Percentiles rank a stretch among this genome's conserved stretches.
These are phyloP conservation scores for Dusona sp. DNA, from an alignment of 2,888 invertebrate genomes.

Conservation along the genomic window DNA sequence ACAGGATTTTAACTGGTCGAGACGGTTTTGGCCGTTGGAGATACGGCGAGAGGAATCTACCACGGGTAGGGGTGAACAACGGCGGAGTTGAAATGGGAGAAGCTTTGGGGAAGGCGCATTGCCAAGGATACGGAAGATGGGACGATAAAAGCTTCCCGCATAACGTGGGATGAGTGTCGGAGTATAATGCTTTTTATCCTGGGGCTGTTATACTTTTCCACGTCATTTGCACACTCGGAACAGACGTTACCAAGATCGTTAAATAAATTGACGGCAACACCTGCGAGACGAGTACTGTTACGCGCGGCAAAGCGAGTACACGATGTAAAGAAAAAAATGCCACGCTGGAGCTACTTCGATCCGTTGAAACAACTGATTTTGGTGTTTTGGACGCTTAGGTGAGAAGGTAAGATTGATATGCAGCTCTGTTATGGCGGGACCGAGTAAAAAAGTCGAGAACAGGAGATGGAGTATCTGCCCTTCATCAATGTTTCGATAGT, in stretches of 20 bases:
- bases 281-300: constrained; percentile 11
- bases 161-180: constrained; percentile 68
- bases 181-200: constrained; percentile 66
- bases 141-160: constrained; percentile 68
- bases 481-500: not conserved
- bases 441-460: not conserved
- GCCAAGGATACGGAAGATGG: constrained; percentile 35
- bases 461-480: not conserved
- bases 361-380: not conserved
- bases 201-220: constrained; percentile 65
- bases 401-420: not conserved
- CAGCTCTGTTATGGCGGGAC: not conserved
- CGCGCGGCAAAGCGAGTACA: constrained; percentile 8
- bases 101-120: constrained; percentile 46
- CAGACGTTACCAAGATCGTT: constrained; percentile 55
- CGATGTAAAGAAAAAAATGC: constrained; percentile 8
- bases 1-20: constrained; percentile 24
- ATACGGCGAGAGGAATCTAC: constrained; percentile 11
- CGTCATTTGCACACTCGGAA: constrained; percentile 60
- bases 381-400: not conserved
- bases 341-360: not conserved
- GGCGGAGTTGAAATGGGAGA: constrained; percentile 53
- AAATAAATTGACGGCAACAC: constrained; percentile 52
- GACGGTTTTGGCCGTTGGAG: not conserved
- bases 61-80: not conserved